Evolutionary conservation across 1,140 invertebrate species (phyloP).

Genomic region (Cylas formicarius): DNA sequence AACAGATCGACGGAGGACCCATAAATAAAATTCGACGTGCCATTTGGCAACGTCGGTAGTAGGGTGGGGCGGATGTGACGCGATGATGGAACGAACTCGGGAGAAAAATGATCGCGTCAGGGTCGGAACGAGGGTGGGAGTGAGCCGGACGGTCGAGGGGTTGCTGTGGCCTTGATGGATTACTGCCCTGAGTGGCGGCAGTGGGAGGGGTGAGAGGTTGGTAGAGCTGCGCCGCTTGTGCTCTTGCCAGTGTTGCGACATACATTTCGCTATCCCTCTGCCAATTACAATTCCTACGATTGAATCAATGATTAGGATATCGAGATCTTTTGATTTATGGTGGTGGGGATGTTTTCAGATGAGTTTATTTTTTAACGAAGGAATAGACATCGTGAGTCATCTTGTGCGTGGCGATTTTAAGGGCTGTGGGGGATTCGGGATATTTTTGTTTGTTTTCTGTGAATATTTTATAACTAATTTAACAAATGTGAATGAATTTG

Average conservation of each 20-base stretch:
- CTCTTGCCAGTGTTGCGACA: constrained; percentile 31
- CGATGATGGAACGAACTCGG: constrained; percentile 43
- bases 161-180: constrained; percentile 40
- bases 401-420: too few relatives aligned
- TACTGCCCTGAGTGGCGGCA: constrained; percentile 29
- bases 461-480: too few relatives aligned
- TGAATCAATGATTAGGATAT: constrained; percentile 32
- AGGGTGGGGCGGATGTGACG: constrained; percentile 41
- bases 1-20: constrained; percentile 38
- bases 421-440: too few relatives aligned
- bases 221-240: constrained; percentile 9
- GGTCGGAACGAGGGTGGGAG: constrained; percentile 26
- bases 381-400: too few relatives aligned
- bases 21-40: constrained; percentile 46
- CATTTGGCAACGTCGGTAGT: constrained; percentile 43
- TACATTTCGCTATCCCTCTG: constrained; percentile 37
- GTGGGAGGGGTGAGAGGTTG: constrained; percentile 15
- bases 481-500: too few relatives aligned
- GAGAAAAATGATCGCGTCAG: constrained; percentile 45
- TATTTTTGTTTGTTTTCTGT: too few relatives aligned
- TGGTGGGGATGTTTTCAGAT: too few relatives aligned
- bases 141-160: constrained; percentile 34
- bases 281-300: constrained; percentile 42
- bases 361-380: too few relatives aligned
- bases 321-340: constrained; percentile 29